phyloP scores from a whole-genome alignment of 2,113 vertebrate species.

The Eulacestoma nigropectus region DNA sequence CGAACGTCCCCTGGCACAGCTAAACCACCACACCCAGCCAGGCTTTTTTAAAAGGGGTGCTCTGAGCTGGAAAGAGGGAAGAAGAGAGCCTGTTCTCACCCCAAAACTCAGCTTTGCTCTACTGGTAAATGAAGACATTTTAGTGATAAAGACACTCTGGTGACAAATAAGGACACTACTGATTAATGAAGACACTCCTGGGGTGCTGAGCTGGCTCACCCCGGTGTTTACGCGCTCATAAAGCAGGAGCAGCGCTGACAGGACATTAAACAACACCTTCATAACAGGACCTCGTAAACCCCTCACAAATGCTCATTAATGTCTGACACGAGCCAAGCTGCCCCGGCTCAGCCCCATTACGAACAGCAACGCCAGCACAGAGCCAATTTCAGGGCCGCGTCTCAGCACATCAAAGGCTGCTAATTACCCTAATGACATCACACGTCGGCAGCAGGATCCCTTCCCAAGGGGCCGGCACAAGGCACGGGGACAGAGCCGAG shows the following conservation, averaged over 20 bases:
- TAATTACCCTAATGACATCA: background rate
- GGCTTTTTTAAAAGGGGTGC: background rate
- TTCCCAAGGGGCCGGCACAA: background rate
- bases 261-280: background rate
- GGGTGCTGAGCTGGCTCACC: background rate
- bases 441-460: background rate
- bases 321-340: background rate
- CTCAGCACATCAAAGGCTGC: background rate
- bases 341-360: background rate
- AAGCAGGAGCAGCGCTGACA: background rate
- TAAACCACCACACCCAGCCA: fast-evolving
- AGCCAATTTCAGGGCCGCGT: background rate
- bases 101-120: background rate
- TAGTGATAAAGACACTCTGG: background rate
- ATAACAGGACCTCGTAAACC: background rate
- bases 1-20: background rate
- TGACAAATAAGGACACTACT: background rate
- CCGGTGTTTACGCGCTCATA: background rate
- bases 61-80: background rate
- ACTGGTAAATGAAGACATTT: background rate
- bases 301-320: background rate
- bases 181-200: background rate
- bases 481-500: background rate
- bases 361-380: background rate
- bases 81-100: background rate